Base-by-base conservation (phyloP, 1,140 invertebrate species). In the Monomorium pharaonis region DNA sequence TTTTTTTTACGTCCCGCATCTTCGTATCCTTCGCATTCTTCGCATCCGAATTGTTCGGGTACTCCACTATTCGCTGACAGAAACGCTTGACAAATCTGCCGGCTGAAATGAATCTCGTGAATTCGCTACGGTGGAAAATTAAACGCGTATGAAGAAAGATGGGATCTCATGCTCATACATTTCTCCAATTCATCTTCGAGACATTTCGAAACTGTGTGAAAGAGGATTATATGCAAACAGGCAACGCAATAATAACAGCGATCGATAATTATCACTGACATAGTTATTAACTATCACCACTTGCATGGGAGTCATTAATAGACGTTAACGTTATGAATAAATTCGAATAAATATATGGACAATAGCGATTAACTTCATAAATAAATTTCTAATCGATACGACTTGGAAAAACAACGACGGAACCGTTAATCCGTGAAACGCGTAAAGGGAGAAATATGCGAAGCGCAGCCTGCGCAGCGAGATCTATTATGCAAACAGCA, bases 401-500 rank as follows among this genome's bases (percentile, higher is more conserved):
- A 74, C 27, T 83, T 47, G 37, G 37, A 62, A 58, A 74, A 74
- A 72, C 58, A 74, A 58, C 24, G 54, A 14, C 2, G 18, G 18
- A 51, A 60, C 60, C 37, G n/a, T 83, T 74, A 83, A 83, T 58
- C 37, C 51, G 37, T 37, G 21, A 80, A 27, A 69, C 47, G 76
- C n/a, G 58, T 44, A 44, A 58, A 81, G 12, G 30, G 42, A 30
- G 9, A 74, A 56, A 83, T 60, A 83, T 47, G 21, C 37, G 24
- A 44, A 21, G 67, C 24, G 42, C 65, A 69, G 24, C 33, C 18
- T 70, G 77, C 65, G 24, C 77, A 21, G n/a, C 37, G 33, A 69
- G 44, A 83, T 83, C 58, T 74, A 83, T 83, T 83, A 83, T 83
- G 78, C 67, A 83, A 83, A 83, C 78, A 74, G 67, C 54, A 60